These are phyloP conservation scores for Drosophila prolongata DNA, from an alignment of 2,888 invertebrate species.

Conservation along the genomic window DNA sequence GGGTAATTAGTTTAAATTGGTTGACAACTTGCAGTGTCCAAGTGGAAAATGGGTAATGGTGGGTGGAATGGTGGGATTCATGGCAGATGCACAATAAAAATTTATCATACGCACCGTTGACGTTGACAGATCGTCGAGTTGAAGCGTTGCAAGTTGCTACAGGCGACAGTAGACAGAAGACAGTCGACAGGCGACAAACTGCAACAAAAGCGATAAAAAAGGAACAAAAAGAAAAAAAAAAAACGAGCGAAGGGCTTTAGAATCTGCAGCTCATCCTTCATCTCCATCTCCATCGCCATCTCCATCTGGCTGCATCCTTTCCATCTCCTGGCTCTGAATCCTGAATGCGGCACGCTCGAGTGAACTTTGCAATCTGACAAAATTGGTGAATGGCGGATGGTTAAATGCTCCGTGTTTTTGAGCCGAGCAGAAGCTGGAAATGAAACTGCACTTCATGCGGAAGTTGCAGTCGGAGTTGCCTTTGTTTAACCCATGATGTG, in stretches of 20 bases:
- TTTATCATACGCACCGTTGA: slow-evolving; percentile 79
- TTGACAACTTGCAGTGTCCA: slow-evolving; percentile 7
- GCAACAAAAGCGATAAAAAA: slow-evolving; percentile 37
- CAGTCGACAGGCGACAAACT: slow-evolving; percentile 40
- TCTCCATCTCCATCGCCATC: not conserved
- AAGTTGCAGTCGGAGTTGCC: slow-evolving; percentile 17
- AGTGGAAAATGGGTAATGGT: slow-evolving; percentile 2
- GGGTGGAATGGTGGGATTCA: slow-evolving; percentile 8
- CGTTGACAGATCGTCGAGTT: slow-evolving; percentile 75
- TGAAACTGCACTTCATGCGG: slow-evolving; percentile 31
- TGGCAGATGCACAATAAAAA: slow-evolving; percentile 66
- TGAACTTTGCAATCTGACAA: slow-evolving; percentile 70
- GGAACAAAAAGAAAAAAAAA: not conserved
- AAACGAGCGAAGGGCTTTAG: not conserved
- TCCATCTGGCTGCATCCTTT: slow-evolving; percentile 8
- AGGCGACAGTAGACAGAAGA: slow-evolving; percentile 35
- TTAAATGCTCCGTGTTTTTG: slow-evolving; percentile 28
- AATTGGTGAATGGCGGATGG: slow-evolving; percentile 54
- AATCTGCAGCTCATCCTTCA: slow-evolving; percentile 10
- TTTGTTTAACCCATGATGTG: slow-evolving; percentile 20
- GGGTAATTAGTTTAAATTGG: slow-evolving; percentile 35
- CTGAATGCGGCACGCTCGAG: slow-evolving; percentile 66
- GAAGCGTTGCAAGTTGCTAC: slow-evolving; percentile 40
- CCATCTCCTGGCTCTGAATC: slow-evolving; percentile 13
- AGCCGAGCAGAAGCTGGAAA: not conserved